Evolutionary conservation across 2,797 vertebrate species (phyloP).

Genomic region (Pelobates cultripes): DNA sequence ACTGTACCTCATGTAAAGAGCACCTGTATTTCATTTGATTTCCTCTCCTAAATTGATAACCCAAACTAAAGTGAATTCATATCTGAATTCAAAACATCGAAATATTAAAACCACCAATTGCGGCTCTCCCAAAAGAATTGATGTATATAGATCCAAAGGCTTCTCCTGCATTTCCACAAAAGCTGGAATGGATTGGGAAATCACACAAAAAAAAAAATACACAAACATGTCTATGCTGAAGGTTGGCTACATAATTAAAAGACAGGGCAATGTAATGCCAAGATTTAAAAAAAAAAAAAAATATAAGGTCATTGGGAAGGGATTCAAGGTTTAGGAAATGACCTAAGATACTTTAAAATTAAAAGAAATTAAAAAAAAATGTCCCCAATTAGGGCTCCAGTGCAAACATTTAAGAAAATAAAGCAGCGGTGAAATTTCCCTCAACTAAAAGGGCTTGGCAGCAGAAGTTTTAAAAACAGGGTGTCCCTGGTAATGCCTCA

Average conservation of each 20-base stretch:
- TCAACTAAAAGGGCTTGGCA: slow-evolving; percentile 42
- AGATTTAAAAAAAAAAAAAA: slow-evolving; percentile 7
- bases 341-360: slow-evolving; percentile 3
- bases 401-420: slow-evolving; percentile 43
- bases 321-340: neutral
- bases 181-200: too few species aligned
- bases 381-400: slow-evolving; percentile 44
- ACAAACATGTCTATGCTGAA: neutral
- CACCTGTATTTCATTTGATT: too few species aligned
- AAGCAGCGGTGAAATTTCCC: slow-evolving; percentile 50
- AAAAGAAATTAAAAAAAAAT: slow-evolving; percentile 40
- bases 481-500: slow-evolving; percentile 55
- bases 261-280: neutral
- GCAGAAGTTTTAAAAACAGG: slow-evolving; percentile 36
- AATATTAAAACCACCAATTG: too few species aligned
- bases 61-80: too few species aligned
- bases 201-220: neutral
- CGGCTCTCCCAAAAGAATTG: too few species aligned
- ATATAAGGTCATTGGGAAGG: slow-evolving; percentile 23
- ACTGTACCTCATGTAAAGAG: too few species aligned
- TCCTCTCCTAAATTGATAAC: too few species aligned
- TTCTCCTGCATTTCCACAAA: too few species aligned
- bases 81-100: too few species aligned
- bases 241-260: neutral
- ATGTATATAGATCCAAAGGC: too few species aligned